Evolutionary conservation across 2,888 invertebrate species (phyloP), one percentile per base, ranked within the genome.

Genomic region (Nematopogon swammerdamellus): DNA sequence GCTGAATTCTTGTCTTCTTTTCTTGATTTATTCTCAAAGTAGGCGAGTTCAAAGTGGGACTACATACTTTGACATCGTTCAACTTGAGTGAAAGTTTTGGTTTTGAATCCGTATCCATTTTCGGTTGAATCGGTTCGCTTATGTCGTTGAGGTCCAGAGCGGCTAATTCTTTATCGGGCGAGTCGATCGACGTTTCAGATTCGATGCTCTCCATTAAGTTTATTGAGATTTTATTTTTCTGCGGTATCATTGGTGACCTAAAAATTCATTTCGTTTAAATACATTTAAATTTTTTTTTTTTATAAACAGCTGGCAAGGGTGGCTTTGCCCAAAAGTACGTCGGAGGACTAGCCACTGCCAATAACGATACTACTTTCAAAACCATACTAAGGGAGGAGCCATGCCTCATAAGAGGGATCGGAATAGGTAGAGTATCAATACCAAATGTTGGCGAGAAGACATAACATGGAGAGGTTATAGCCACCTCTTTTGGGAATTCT

Each of bases 171-270:
- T 67, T 66, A 36, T 79, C 80, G 0, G 79, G 79, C 0, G 80
- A 80, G 56, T 79, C 80, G 47, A 77, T 72, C 1, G 80, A 80
- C 0, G 80, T 74, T 62, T 80, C 80, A 0, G 80, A 80, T 62
- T 80, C 80, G 46, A 80, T 79, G 50, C 79, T 80, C 53, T 80
- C 80, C 80, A 80, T 80, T 10, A 80, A 62, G 49, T 80, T 80
- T 29, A 80, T 80, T 10, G 80, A 80, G 54, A 80, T 74, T 67
- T 80, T 80, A 55, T 65, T 79, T 55, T 74, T 76, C 55, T 67
- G 56, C 20, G 72, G 69, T 62, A 72, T 64, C 80, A 83, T 66
- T 63, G 83, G 70, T 62, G 84, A 70, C 66, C 84, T 63, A 49
- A 6, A n/a, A n/a, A 43, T 43, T 43, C 5, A 43, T n/a, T 14